A percentile compares a stretch with the other conserved stretches of the same genome.
phyloP scores from a whole-genome alignment of 2,888 invertebrate species.

The Patella pellucida region DNA sequence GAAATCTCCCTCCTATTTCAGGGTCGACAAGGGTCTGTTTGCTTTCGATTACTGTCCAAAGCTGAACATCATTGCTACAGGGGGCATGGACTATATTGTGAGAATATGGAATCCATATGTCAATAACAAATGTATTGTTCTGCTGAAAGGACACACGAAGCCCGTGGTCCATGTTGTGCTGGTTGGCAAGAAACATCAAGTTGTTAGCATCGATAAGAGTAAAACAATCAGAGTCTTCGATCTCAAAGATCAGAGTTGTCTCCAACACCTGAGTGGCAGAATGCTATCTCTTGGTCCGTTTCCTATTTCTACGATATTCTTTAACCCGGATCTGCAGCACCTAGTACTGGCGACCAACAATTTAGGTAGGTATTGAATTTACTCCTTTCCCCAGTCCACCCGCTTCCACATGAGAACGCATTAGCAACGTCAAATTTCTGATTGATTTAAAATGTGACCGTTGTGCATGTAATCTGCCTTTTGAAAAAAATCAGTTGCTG shows the following conservation, averaged over 20 bases:
- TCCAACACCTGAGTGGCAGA: constrained; percentile 75
- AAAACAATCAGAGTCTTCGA: constrained; percentile 85
- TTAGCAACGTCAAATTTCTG: too few relatives aligned
- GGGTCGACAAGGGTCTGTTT: constrained; percentile 73
- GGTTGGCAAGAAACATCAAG: constrained; percentile 78
- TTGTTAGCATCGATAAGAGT: constrained; percentile 82
- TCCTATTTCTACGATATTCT: constrained; percentile 44
- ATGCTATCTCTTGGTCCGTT: constrained; percentile 47
- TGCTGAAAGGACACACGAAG: constrained; percentile 74
- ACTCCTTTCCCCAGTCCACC: neutral
- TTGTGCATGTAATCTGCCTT: too few relatives aligned
- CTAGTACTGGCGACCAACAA: constrained; percentile 52
- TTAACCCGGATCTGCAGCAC: constrained; percentile 45
- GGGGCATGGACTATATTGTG: constrained; percentile 82
- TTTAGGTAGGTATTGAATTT: constrained; percentile 14
- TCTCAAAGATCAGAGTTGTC: constrained; percentile 76
- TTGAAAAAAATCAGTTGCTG: too few relatives aligned
- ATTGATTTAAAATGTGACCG: too few relatives aligned
- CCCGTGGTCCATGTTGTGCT: constrained; percentile 79
- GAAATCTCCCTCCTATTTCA: constrained; percentile 73
- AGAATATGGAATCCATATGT: constrained; percentile 87
- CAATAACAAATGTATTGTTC: constrained; percentile 77
- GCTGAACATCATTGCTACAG: constrained; percentile 71
- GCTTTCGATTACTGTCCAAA: constrained; percentile 68
- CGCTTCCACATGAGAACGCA: too few relatives aligned